Percentiles rank a stretch among this genome's conserved stretches.
These are phyloP conservation scores for Dasyornis broadbenti DNA, from an alignment of 2,113 vertebrate genomes.

Conservation along the genomic window DNA sequence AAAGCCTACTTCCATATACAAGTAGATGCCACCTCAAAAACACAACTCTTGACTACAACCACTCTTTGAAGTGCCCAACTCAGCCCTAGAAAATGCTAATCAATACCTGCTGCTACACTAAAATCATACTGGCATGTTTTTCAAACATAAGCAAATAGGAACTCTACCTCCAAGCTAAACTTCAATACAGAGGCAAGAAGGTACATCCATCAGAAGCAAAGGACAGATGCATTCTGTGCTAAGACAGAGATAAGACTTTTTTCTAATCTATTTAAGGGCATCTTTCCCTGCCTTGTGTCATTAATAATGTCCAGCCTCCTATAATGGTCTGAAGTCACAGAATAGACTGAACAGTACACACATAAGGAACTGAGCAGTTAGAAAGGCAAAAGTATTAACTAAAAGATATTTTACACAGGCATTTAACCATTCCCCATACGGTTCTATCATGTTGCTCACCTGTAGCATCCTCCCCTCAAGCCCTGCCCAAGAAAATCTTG, in stretches of 20 bases:
- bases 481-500: not conserved
- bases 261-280: not conserved
- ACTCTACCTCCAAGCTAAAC: not conserved
- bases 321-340: not conserved
- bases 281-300: not conserved
- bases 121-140: not conserved
- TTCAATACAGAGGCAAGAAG: not conserved
- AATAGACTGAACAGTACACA: not conserved
- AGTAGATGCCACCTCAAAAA: not conserved
- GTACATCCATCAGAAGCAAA: not conserved
- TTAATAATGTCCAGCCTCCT: not conserved
- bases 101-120: not conserved
- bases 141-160: not conserved
- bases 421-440: not conserved
- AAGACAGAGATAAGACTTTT: not conserved
- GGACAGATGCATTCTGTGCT: not conserved
- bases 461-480: not conserved
- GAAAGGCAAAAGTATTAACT: not conserved
- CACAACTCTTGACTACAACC: not conserved
- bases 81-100: not conserved
- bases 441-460: not conserved
- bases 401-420: not conserved
- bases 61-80: not conserved
- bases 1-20: not conserved
- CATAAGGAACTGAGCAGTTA: not conserved